Conservation (phyloP, 2,888 invertebrate species). For the Sphaeridia pumilis region DNA sequence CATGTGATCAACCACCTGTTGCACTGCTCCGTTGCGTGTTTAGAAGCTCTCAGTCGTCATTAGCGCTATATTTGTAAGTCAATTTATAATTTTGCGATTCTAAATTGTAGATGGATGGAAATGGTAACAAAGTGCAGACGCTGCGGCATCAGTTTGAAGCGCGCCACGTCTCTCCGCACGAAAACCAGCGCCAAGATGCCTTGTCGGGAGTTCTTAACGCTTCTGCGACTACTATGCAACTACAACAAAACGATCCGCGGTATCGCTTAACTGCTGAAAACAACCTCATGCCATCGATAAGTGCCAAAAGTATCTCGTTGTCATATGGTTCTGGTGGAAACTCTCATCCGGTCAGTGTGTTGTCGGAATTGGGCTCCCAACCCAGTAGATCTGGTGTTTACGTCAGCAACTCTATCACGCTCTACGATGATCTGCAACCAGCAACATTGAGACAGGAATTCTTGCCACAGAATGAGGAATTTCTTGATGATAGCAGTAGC, state of each 20-base stretch:
- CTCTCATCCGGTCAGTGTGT: too few relatives aligned
- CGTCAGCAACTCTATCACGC: slow-evolving; percentile 25
- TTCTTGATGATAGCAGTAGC: slow-evolving; percentile 8
- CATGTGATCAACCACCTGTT: too few relatives aligned
- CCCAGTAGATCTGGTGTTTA: slow-evolving; percentile 30
- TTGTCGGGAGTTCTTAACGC: not conserved
- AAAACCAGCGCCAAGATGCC: not conserved
- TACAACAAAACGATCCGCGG: too few relatives aligned
- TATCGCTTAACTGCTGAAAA: too few relatives aligned
- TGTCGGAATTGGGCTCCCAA: too few relatives aligned
- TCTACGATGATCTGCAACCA: slow-evolving; percentile 19
- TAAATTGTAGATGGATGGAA: slow-evolving; percentile 34
- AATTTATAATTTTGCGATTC: too few relatives aligned
- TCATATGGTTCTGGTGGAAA: not conserved
- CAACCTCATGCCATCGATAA: too few relatives aligned
- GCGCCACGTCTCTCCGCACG: too few relatives aligned
- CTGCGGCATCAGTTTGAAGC: slow-evolving; percentile 35
- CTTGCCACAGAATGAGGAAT: slow-evolving; percentile 10
- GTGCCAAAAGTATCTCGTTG: not conserved
- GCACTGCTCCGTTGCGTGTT: too few relatives aligned
- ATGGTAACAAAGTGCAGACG: slow-evolving; percentile 34
- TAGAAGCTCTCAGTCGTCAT: too few relatives aligned
- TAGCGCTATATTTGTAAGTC: too few relatives aligned
- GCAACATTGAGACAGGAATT: too few relatives aligned
- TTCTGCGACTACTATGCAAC: slow-evolving; percentile 8